Conservation (phyloP, 2,113 vertebrate species). For the Triplophysa tibetana region DNA sequence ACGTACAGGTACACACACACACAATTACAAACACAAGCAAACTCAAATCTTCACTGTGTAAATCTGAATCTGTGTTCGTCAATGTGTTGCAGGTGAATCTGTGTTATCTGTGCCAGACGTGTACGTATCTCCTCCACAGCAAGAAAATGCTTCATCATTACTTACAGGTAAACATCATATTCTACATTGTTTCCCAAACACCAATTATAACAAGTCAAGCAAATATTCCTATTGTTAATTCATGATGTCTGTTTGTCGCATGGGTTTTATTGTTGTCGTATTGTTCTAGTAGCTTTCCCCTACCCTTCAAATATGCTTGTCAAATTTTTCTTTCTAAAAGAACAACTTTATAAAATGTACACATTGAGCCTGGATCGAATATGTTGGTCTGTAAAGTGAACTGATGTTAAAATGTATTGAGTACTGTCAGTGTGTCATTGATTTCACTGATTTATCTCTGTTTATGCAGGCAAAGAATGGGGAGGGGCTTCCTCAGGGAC, state of each 20-base stretch:
- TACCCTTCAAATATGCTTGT: no score
- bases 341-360: no score
- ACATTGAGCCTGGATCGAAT: no score
- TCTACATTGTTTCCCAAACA: not conserved
- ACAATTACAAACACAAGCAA: not conserved
- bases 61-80: not conserved
- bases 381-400: not conserved
- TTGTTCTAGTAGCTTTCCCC: no score
- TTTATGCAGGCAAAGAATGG: constrained; percentile 85
- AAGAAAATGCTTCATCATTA: constrained; percentile 99
- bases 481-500: constrained; percentile 78
- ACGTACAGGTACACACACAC: constrained; percentile 80
- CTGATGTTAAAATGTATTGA: not conserved
- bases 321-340: no score
- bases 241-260: no score
- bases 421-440: not conserved
- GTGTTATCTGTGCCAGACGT: constrained; percentile 95
- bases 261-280: no score
- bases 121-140: constrained; percentile 94
- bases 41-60: not conserved
- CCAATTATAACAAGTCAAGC: not conserved
- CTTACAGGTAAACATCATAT: constrained; percentile 80
- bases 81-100: constrained; percentile 84
- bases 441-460: not conserved
- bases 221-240: no score